A percentile compares a stretch with the other conserved stretches of the same genome.
These are phyloP conservation scores for Dermatemys mawii DNA, from an alignment of 2,113 vertebrate species.

Conservation along the genomic window DNA sequence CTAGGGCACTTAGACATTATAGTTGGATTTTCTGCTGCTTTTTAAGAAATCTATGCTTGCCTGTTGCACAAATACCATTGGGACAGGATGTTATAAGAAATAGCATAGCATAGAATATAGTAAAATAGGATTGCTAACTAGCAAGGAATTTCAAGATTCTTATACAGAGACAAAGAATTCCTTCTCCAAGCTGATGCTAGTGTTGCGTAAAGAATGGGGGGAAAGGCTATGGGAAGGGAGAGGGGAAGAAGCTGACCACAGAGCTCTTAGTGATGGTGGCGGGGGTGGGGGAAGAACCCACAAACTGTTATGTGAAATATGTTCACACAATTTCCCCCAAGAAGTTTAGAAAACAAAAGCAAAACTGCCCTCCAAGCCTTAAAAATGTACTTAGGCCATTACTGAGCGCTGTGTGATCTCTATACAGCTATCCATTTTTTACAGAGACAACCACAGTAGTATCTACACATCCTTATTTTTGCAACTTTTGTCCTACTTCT, in stretches of 20 bases:
- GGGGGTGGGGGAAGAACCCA: neutral
- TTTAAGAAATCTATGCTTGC: neutral
- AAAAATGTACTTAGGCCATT: neutral
- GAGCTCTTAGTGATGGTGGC: no score
- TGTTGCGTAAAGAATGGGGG: neutral
- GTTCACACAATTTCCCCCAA: neutral
- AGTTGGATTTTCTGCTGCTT: constrained; percentile 23
- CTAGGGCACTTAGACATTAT: constrained; percentile 16
- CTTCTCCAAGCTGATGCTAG: neutral
- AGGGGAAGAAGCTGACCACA: fast-evolving
- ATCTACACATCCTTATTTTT: neutral
- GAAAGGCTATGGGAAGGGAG: neutral
- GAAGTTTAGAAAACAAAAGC: neutral
- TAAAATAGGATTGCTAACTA: neutral
- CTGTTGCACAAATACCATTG: neutral
- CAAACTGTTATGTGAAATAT: neutral
- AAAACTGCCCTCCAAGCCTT: neutral
- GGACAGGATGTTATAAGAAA: constrained; percentile 31
- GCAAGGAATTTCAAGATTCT: neutral
- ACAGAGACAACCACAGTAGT: neutral
- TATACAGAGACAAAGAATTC: neutral
- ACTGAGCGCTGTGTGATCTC: neutral
- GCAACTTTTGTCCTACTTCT: fast-evolving
- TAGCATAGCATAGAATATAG: neutral
- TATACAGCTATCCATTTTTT: neutral